These are phyloP conservation scores for Phasia obesa DNA, from an alignment of 2,888 invertebrate species.

Conservation along the genomic window DNA sequence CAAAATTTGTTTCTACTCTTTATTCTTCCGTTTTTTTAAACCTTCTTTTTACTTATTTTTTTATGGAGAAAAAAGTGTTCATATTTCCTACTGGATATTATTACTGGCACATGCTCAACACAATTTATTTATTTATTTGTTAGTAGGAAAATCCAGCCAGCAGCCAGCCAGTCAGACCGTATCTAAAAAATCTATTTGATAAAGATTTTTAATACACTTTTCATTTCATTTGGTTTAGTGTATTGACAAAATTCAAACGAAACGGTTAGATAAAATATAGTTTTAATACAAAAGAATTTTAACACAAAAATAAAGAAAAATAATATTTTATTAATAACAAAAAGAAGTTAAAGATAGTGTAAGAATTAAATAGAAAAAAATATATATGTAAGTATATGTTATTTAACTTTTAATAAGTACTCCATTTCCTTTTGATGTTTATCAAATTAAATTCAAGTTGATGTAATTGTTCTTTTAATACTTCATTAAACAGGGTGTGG, in stretches of 20 bases:
- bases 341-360: background rate
- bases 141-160: conserved; percentile 23
- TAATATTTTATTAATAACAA: conserved; percentile 5
- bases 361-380: background rate
- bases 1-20: too few species aligned
- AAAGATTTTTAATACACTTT: conserved; percentile 59
- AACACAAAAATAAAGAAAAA: conserved; percentile 6
- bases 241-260: conserved; percentile 50
- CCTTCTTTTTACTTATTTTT: too few species aligned
- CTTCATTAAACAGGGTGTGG: background rate
- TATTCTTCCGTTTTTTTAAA: too few species aligned
- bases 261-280: conserved; percentile 36
- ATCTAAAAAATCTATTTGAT: conserved; percentile 40
- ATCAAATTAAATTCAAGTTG: background rate
- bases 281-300: conserved; percentile 9
- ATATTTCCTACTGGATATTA: conserved; percentile 54
- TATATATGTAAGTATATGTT: too few species aligned
- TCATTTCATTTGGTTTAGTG: conserved; percentile 63
- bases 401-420: background rate
- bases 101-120: conserved; percentile 65
- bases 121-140: conserved; percentile 46
- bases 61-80: background rate
- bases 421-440: background rate
- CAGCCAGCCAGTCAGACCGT: conserved; percentile 20
- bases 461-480: background rate